Evolutionary conservation across 2,888 invertebrate species (phyloP), one percentile per base, ranked within the genome.

Genomic region (Psococerastis gibbosa): DNA sequence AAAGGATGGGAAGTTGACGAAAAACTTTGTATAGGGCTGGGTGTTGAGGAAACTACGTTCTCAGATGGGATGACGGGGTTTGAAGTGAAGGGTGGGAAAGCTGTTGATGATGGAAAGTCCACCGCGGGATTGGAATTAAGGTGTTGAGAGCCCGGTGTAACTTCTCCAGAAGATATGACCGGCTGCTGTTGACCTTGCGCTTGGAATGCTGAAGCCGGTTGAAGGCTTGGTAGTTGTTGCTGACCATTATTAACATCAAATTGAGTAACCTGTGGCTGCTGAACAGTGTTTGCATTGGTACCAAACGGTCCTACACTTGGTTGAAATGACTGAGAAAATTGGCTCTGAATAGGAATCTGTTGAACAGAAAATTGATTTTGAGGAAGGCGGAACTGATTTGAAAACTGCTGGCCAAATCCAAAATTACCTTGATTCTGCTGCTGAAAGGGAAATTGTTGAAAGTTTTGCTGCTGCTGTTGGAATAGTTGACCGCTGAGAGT

Each of bases 401-500:
- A 57, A 13, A 50, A 46, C 3, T 48, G 47, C 48, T 62, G 44
- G 32, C 52, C 22, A 22, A 15, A 5, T 4, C 15, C 41, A 38
- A 18, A 34, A 34, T 49, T 49, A 47, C 60, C 60, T 22, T 62
- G 58, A 13, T 50, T 46, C 3, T 48, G 47, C 48, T 62, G 63
- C 38, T 64, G 58, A 20, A 60, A 59, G 46, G 67, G 64, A 11
- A 43, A 34, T 8, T 67, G 65, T 43, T 50, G 43, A 11, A 46
- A 43, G 42, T 44, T 48, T n/a, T 58, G 56, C 23, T 58, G n/a
- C 27, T 31, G 42, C 8, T 42, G 42, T 4, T 11, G 31, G 4
- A 13, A 31, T 4, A 34, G 2, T 35, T 22, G 15, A 33, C 16
- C 17, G 22, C 9, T 32, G 18, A 22, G 34, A 32, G 15, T 15